Conservation (phyloP, 2,888 invertebrate species). For the Scaptomyza tumidula region DNA sequence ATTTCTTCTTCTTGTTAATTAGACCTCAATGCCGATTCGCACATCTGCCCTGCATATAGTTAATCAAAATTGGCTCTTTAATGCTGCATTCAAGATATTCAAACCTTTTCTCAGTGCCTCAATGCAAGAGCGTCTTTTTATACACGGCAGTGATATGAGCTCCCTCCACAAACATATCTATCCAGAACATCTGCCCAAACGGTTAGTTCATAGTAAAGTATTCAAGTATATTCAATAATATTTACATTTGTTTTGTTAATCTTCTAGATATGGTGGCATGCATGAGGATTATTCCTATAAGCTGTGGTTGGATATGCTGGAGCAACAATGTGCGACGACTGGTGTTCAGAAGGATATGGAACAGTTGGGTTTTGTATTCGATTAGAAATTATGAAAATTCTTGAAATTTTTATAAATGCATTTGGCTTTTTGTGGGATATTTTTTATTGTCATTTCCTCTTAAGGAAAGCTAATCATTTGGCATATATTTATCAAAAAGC, state of each 20-base stretch:
- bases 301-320: slow-evolving; percentile 89
- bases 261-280: slow-evolving; percentile 83
- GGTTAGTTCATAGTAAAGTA: slow-evolving; percentile 54
- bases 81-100: slow-evolving; percentile 91
- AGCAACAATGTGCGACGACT: slow-evolving; percentile 84
- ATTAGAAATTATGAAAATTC: slow-evolving; percentile 23
- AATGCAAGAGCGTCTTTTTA: slow-evolving; percentile 87
- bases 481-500: slow-evolving; percentile 26
- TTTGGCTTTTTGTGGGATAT: not conserved
- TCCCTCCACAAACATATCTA: slow-evolving; percentile 90
- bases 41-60: slow-evolving; percentile 91
- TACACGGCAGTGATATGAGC: slow-evolving; percentile 89
- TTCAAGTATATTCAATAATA: not conserved
- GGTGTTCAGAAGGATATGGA: slow-evolving; percentile 88
- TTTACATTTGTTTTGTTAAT: not conserved
- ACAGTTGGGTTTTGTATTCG: slow-evolving; percentile 87
- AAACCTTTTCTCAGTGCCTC: slow-evolving; percentile 89
- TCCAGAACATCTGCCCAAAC: slow-evolving; percentile 89
- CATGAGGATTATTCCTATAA: slow-evolving; percentile 90
- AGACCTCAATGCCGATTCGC: slow-evolving; percentile 90
- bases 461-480: not conserved
- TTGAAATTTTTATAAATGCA: not conserved
- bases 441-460: too few relatives aligned
- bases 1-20: slow-evolving; percentile 52
- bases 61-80: slow-evolving; percentile 93